Evolutionary conservation across 2,797 vertebrate genomes (phyloP).

Genomic region (Sebastes oblongus): DNA sequence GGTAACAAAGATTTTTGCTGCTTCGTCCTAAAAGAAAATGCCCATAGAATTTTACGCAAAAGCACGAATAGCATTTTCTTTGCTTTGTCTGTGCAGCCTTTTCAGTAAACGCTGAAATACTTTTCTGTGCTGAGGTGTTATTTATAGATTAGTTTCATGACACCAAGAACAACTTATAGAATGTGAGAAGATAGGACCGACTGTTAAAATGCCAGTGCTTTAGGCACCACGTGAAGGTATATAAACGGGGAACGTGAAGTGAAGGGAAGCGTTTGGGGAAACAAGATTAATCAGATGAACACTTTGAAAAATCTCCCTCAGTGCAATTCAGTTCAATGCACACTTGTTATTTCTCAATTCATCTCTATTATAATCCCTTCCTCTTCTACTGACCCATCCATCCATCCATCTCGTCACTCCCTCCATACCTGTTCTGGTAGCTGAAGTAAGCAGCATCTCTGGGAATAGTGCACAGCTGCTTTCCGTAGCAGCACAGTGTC

Average conservation of each 20-base stretch:
- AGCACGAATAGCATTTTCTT: neutral
- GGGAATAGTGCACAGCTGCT: constrained; percentile 98
- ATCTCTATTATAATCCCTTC: neutral
- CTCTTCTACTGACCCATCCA: neutral
- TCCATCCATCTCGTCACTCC: neutral
- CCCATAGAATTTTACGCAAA: neutral
- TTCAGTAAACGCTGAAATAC: neutral
- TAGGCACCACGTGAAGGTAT: constrained; percentile 45
- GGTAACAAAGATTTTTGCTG: too few species aligned
- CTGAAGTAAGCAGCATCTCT: constrained; percentile 98
- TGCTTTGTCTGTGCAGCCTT: neutral
- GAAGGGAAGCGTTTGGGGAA: constrained; percentile 43
- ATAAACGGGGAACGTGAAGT: constrained; percentile 50
- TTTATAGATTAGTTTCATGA: neutral
- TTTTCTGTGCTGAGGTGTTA: neutral
- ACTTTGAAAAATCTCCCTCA: constrained; percentile 2
- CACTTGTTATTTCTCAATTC: neutral
- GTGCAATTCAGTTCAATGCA: neutral
- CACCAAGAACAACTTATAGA: constrained; percentile 9
- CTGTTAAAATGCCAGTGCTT: constrained; percentile 74
- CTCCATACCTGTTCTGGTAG: constrained; percentile 96
- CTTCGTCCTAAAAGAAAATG: neutral
- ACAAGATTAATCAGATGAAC: constrained; percentile 30
- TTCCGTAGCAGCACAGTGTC: constrained; percentile 98
- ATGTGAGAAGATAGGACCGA: constrained; percentile 51